Base-by-base conservation (phyloP, 1,140 invertebrate genomes). In the Linepithema humile region DNA sequence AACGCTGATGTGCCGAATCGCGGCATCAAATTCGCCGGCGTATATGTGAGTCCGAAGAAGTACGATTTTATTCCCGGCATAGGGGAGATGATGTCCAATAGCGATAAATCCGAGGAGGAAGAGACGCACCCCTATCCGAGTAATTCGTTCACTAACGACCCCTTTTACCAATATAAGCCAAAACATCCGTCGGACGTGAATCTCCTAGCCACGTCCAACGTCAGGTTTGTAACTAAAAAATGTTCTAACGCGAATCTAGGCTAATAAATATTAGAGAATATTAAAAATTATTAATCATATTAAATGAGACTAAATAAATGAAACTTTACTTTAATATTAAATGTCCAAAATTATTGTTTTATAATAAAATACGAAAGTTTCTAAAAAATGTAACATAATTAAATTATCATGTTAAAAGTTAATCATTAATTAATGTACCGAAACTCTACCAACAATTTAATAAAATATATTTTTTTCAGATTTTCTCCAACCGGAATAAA, bases 171-270 rank as follows among this genome's bases (percentile, higher is more conserved):
- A 10, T 95, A 94, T 83, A 95, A 95, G 85, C 95, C 95, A 0
- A 93, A 93, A 78, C 93, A 95, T 85, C 95, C 95, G 0, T 89
- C 95, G 7, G 95, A 95, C 48, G 94, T 95, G 0, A 95, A 95
- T 86, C 91, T 95, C 12, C 78, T 95, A 35, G 95, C 95, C 1
- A 89, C 92, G 2, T 92, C 92, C 0, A 94, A 93, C 77, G 86
- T 95, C 15, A 92, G 94, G 91, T 95, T 32, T n/a, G 78, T 85
- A 38, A 60, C 4, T 7, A 17, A 23, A n/a, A 77, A 43, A 26
- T 53, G 1, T 48, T 64, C 2, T 57, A 59, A 72, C 20, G 23
- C 38, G 0, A 74, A n/a, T 70, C 2, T 12, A 32, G 40, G 4
- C 57, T n/a, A 20, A 1, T 48, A 0, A 23, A 26, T 38, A 23